Evolutionary conservation across 2,888 invertebrate genomes (phyloP), one percentile per base, ranked within the genome.

Genomic region (Dioctria rufipes): DNA sequence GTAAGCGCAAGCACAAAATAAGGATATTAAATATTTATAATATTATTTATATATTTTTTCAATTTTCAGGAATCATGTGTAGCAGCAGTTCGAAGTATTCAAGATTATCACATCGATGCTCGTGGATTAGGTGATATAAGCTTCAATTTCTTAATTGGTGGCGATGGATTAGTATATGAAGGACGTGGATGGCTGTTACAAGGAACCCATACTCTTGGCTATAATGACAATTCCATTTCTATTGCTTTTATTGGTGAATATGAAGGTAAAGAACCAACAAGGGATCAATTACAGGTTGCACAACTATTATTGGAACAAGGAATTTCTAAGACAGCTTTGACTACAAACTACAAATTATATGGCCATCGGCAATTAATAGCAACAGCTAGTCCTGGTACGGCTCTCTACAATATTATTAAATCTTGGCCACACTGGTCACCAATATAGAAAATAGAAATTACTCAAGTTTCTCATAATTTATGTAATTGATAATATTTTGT

Each of bases 301-400:
- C 86, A 90, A 75, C 90, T 90, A 82, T 87, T 94, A 0, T 91
- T 94, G 13, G 88, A 90, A 40, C 85, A 89, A 67, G 94, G 94
- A 0, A 91, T 94, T 0, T 86, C 90, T 3, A 80, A 87, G 11
- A 91, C 92, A 0, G 92, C 92, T 85, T 89, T 94, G 4, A 87
- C 88, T 0, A 87, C 90, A 75, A 90, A 93, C 84, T 95, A 94
- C 85, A 92, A 92, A 84, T 86, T 95, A 6, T 88, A 93, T 71
- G 94, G 92, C 0, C 94, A 94, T 81, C 90, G 93, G 58, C 95
- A 95, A 86, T 85, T 94, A 2, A 90, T 90, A 43, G 89, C 91
- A 1, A 93, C 94, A 0, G 87, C 91, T 39, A 95, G 95, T 86
- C 95, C 95, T 0, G 95, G 95, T 0, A 90, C 91, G 65, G 90